Evolutionary conservation across 2,888 invertebrate genomes (phyloP).

Genomic region (Diarsia dahlii): DNA sequence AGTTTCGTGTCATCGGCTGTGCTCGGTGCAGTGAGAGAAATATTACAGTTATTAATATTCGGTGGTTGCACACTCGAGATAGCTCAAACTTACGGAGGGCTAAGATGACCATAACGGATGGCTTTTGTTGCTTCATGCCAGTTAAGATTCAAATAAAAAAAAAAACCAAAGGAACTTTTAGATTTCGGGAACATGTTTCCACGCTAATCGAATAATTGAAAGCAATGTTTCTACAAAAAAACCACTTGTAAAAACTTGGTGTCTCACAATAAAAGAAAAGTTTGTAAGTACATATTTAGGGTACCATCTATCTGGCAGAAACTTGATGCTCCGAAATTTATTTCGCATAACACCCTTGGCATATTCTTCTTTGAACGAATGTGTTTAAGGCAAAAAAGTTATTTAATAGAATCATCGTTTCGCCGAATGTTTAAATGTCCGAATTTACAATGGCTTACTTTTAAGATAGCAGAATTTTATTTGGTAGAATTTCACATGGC

Average conservation of each 20-base stretch:
- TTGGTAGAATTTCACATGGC: too few relatives aligned
- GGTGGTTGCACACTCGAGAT: slow-evolving; percentile 85
- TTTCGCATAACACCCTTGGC: too few relatives aligned
- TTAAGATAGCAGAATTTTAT: too few relatives aligned
- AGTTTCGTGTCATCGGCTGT: slow-evolving; percentile 82
- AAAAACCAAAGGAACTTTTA: slow-evolving; percentile 2
- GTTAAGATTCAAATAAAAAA: slow-evolving; percentile 3
- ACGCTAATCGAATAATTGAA: slow-evolving; percentile 13
- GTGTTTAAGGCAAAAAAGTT: too few relatives aligned
- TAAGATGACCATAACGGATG: slow-evolving; percentile 82
- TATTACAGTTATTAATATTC: slow-evolving; percentile 88
- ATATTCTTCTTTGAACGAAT: too few relatives aligned
- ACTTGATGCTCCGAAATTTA: too few relatives aligned
- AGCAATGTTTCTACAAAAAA: not conserved
- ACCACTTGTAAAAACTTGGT: not conserved
- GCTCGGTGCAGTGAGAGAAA: slow-evolving; percentile 79
- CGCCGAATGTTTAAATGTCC: too few relatives aligned
- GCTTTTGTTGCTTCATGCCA: slow-evolving; percentile 66
- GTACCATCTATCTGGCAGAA: too few relatives aligned
- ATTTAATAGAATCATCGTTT: too few relatives aligned
- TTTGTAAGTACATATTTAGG: too few relatives aligned
- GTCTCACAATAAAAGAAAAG: slow-evolving; percentile 15
- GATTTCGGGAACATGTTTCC: slow-evolving; percentile 1
- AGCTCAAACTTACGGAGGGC: slow-evolving; percentile 73
- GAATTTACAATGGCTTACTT: too few relatives aligned